These are phyloP conservation scores for Callosobruchus maculatus DNA, from an alignment of 2,888 invertebrate species.

Conservation along the genomic window DNA sequence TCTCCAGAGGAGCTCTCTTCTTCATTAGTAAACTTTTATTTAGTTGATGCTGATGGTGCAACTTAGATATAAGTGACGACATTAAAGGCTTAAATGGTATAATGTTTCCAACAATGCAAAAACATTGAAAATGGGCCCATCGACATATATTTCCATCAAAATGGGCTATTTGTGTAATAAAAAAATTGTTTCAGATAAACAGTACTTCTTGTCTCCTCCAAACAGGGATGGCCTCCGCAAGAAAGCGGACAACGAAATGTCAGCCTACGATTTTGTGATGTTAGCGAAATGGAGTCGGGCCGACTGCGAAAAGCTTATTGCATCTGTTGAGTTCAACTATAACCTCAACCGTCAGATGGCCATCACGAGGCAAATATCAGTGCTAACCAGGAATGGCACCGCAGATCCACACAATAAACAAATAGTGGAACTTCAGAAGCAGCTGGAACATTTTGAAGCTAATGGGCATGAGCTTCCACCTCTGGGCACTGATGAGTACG, in stretches of 20 bases:
- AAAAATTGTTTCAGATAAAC: slow-evolving; percentile 18
- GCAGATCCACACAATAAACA: slow-evolving; percentile 38
- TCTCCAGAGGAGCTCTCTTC: too few species aligned
- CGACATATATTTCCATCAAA: not conserved
- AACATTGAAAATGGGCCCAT: too few species aligned
- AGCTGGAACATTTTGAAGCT: slow-evolving; percentile 24
- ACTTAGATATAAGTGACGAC: too few species aligned
- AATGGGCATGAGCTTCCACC: slow-evolving; percentile 27
- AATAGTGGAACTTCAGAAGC: slow-evolving; percentile 41
- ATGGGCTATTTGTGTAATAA: not conserved
- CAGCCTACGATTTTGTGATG: slow-evolving; percentile 31
- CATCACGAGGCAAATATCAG: slow-evolving; percentile 13
- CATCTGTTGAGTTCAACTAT: slow-evolving; percentile 31
- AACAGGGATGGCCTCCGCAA: slow-evolving; percentile 56
- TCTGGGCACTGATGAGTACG: slow-evolving; percentile 41
- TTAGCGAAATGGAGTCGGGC: slow-evolving; percentile 40
- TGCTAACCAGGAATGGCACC: slow-evolving; percentile 5
- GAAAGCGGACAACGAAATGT: slow-evolving; percentile 29
- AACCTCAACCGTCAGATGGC: slow-evolving; percentile 25
- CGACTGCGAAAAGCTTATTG: slow-evolving; percentile 29
- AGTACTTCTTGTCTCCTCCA: slow-evolving; percentile 53
- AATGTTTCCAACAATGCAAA: too few species aligned
- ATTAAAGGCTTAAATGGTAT: too few species aligned
- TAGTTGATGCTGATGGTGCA: too few species aligned
- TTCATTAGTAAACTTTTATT: too few species aligned